These are phyloP conservation scores for Pogonognathellus flavescens DNA, from an alignment of 1,140 invertebrate genomes.

Conservation along the genomic window DNA sequence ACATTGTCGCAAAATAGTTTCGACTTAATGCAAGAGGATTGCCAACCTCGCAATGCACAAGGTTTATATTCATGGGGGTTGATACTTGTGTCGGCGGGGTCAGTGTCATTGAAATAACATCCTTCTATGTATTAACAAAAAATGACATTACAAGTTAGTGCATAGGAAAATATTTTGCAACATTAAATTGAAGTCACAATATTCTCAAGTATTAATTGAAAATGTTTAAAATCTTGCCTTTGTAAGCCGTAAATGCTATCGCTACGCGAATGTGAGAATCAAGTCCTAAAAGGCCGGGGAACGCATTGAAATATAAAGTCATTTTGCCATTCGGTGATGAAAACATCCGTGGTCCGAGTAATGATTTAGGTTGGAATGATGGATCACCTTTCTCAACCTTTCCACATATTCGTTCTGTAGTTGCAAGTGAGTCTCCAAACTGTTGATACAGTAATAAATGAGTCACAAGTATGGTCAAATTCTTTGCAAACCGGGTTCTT, in stretches of 20 bases:
- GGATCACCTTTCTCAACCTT: neutral
- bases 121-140: neutral
- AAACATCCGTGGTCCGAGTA: slow-evolving; percentile 24
- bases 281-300: neutral
- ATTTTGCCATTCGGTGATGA: neutral
- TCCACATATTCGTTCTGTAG: slow-evolving; percentile 32
- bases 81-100: neutral
- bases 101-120: slow-evolving; percentile 32
- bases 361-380: neutral
- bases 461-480: too few species aligned
- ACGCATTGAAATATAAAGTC: neutral
- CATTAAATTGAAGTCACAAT: neutral
- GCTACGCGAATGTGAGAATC: neutral
- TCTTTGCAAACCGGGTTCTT: too few species aligned
- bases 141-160: neutral
- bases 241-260: slow-evolving; percentile 35
- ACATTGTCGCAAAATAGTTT: slow-evolving; percentile 51
- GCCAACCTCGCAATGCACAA: slow-evolving; percentile 20
- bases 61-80: slow-evolving; percentile 1
- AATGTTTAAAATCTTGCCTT: slow-evolving; percentile 1
- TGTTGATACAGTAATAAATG: neutral
- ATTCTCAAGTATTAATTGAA: slow-evolving; percentile 4
- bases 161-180: neutral
- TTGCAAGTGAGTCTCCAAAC: neutral
- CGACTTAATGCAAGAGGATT: slow-evolving; percentile 38